Base-by-base conservation (phyloP, 2,113 vertebrate genomes). In the Cynoglossus semilaevis region DNA sequence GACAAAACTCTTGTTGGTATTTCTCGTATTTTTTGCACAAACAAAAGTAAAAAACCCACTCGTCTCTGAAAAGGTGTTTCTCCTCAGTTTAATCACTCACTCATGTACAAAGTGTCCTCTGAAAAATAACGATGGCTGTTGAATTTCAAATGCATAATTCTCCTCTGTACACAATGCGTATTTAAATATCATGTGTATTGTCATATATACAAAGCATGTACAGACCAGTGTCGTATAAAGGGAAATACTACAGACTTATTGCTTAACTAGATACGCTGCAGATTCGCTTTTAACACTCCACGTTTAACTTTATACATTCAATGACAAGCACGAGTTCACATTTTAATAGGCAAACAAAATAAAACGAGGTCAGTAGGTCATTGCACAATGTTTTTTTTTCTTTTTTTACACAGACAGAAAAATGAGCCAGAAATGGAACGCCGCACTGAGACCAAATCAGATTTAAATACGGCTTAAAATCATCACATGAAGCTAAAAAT, bases 121-220 rank as follows among this genome's bases (percentile, higher is more conserved):
- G 87, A 91, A 91, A 91, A 90, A 89, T 89, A 91, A 89, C 84
- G 75, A 83, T 84, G 81, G 87, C 83, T 84, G 88, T 82, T 85
- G 77, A 60, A 85, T 74, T 85, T 86, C 65, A 79, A 90, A 85
- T 84, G 84, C 85, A 87, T 86, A 77, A 77, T 64, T 77, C 77
- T 82, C 68, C 67, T 87, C 83, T 89, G 74, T 88, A 88, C 84
- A 87, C 37, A 71, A 63, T 69, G 63, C 73, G 62, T 87, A 76
- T 9, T 43, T 67, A 79, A 49, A 76, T 75, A 63, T 72, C 72
- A 66, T 68, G 40, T 74, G 64, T 84, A 79, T 81, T 58, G 71
- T 67, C 76, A 74, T 88, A 84, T 87, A 67, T 85, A 87, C 86
- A 88, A 83, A 76, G 77, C 88, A 86, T 85, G 68, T 89, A 85